Base-by-base conservation (phyloP, 37 sponge, comb jelly and placozoan species). In the Ianthella basta region DNA sequence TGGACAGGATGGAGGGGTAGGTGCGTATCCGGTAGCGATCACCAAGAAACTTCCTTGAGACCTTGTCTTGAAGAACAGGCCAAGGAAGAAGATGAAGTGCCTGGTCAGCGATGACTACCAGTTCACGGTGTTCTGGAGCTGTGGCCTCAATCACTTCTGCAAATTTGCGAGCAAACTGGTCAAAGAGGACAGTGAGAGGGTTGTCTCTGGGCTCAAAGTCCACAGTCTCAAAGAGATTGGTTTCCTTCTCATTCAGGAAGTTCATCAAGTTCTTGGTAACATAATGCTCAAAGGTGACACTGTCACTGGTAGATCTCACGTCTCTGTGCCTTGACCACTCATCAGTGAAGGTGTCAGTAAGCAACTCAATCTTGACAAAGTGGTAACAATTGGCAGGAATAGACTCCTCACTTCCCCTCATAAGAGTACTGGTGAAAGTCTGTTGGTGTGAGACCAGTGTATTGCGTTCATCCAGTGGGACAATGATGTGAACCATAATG, bases 51-150 rank as follows among this genome's bases (percentile, higher is more conserved):
- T 84, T 16, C 0, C 37, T 27, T 29, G 63, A 21, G 54, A 18
- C 37, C 0, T 40, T 25, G 41, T 88, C 60, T 20, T 87, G 78
- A n/a, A 93, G 80, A 55, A 90, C 83, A 44, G 85, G 50, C 36
- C 90, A 59, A 15, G 94, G 94, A 19, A 93, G 63, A 13, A 93
- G 83, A 30, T 88, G 79, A 5, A 88, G 87, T 40, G 87, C 57
- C 60, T 84, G 87, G 56, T 93, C 94, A 30, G 88, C 79, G 27
- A 93, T 88, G 8, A 93, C n/a, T 19, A 93, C 57, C 13, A 93
- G 18, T 5, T 92, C 92, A 20, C 63, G 15, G 2, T 61, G 24
- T 16, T 33, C 29, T 0, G 50, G 21, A 1, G 38, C 32, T n/a
- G n/a, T 50, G 12, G 4, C 50, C 70, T 83, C 36, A 72, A 89